Base-by-base conservation (phyloP, 1,140 invertebrate genomes). In the Cyrtorhinus lividipennis region DNA sequence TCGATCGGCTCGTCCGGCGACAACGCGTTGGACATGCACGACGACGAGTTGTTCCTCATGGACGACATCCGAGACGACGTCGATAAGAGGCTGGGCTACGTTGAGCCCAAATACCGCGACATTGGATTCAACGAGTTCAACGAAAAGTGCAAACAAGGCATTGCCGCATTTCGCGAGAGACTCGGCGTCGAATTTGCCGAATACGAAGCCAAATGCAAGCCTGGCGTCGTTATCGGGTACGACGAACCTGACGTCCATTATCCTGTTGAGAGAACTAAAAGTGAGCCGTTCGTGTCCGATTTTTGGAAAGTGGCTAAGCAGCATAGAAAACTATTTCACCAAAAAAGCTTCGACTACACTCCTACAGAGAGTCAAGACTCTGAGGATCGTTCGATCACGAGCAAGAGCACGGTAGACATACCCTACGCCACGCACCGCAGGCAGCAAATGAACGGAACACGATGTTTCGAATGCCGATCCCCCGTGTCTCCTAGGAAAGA, bases 291-390 rank as follows among this genome's bases (percentile, higher is more conserved):
- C 58, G 68, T 68, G 45, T 66, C 65, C 15, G 67, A 68, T 63
- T 68, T 68, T 27, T 68, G 67, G 67, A 61, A 61, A 61, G 64
- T 68, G 61, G 67, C 67, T 25, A 62, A 62, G 56, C 65, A 68
- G 24, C 67, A 68, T 27, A 63, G 67, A 24, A 63, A 61, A 38
- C 72, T 90, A n/a, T 88, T 86, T 79, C 87, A 90, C 72, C 88
- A 90, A 67, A 90, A 90, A 70, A 89, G 86, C 0, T 88, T 91
- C 64, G 88, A 90, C 70, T 73, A 89, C 3, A 88, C 87, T 10
- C 86, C 87, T 0, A 85, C 86, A 0, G 87, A 88, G 72, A 66
- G 67, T 61, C 44, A 56, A 13, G 61, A 68, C 44, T 61, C 59
- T 48, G 53, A 59, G 61, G 53, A 62, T 46, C 64, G 62, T 25